Evolutionary conservation across 1,140 invertebrate genomes (phyloP).

Genomic region (Nomia melanderi): DNA sequence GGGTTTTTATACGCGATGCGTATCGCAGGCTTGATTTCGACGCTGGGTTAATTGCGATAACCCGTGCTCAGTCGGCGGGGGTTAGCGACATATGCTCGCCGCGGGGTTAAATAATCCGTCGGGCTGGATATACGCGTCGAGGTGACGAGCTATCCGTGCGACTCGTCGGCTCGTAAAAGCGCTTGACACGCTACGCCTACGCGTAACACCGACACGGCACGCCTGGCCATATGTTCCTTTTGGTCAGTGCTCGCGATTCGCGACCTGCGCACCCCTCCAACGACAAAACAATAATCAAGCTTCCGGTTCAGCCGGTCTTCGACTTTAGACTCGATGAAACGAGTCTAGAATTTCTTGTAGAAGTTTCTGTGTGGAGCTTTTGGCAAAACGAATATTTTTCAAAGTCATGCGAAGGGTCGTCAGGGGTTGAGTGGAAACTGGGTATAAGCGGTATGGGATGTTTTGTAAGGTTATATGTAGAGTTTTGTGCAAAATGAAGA

Average conservation of each 20-base stretch:
- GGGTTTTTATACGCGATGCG: constrained; percentile 46
- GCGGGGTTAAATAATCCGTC: constrained; percentile 62
- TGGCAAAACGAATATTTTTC: no score
- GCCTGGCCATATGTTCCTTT: constrained; percentile 24
- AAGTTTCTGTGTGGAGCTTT: no score
- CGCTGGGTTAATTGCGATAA: constrained; percentile 71
- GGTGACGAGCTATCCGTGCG: constrained; percentile 59
- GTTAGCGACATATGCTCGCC: constrained; percentile 48
- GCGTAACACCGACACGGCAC: constrained; percentile 11
- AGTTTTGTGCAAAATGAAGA: no score
- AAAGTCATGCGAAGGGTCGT: no score
- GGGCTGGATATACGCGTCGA: constrained; percentile 35
- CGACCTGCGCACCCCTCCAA: neutral
- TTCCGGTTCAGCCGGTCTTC: no score
- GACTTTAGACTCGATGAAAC: no score
- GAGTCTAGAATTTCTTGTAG: no score
- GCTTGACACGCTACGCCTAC: constrained; percentile 40
- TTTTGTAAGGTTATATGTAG: no score
- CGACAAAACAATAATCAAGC: no score
- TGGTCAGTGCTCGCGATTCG: neutral
- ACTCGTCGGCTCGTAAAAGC: constrained; percentile 54
- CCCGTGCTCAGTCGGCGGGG: constrained; percentile 31
- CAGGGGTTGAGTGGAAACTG: no score
- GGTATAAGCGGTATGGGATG: no score
- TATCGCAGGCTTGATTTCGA: constrained; percentile 62